Conservation (phyloP, 2,797 vertebrate genomes). For the Danio choprae region DNA sequence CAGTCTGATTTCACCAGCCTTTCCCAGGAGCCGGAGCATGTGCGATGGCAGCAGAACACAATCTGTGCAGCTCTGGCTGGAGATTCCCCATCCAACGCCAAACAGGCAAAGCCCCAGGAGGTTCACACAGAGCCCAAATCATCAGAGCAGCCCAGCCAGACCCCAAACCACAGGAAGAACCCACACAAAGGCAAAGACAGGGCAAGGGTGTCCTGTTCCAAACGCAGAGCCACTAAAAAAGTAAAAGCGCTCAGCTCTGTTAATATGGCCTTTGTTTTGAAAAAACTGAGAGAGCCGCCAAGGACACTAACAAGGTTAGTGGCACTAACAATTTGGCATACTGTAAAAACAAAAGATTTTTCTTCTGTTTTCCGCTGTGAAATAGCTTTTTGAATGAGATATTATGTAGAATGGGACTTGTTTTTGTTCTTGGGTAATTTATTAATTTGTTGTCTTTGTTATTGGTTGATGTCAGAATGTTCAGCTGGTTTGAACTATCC, state of each 20-base stretch:
- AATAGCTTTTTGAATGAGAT: no score
- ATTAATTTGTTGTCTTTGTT: not conserved
- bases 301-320: constrained; percentile 66
- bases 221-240: constrained; percentile 13
- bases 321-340: no score
- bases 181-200: constrained; percentile 12
- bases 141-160: not conserved
- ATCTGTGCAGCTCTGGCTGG: constrained; percentile 8
- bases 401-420: no score
- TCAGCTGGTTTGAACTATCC: no score
- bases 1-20: constrained; percentile 68
- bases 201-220: constrained; percentile 8
- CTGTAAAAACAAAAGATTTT: no score
- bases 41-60: constrained; percentile 56
- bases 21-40: constrained; percentile 66
- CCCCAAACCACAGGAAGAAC: not conserved
- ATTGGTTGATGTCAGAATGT: no score
- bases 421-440: not conserved
- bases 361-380: no score
- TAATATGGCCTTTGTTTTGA: constrained; percentile 60
- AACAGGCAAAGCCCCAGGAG: constrained; percentile 29
- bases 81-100: not conserved
- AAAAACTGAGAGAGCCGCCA: constrained; percentile 64
- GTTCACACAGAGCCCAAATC: constrained; percentile 1
- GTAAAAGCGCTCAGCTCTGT: constrained; percentile 51